Conservation (phyloP, 2,113 vertebrate species). For the Catharus bicknelli region DNA sequence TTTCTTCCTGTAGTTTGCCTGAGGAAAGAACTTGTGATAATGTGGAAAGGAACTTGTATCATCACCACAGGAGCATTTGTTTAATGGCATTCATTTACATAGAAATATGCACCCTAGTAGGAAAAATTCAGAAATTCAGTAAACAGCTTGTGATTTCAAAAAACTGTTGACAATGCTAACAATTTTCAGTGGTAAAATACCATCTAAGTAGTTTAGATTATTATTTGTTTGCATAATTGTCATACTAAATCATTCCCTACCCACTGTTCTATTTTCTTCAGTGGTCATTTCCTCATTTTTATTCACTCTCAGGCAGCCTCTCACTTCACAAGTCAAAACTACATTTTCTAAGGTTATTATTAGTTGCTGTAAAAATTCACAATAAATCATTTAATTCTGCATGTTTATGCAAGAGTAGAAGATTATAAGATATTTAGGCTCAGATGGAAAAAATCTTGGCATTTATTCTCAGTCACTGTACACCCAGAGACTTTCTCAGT, state of each 20-base stretch:
- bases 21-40: slow-evolving; percentile 44
- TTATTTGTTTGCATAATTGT: slow-evolving; percentile 32
- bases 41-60: slow-evolving; percentile 41
- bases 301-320: neutral
- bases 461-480: neutral
- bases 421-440: neutral
- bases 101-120: slow-evolving; percentile 48
- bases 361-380: neutral
- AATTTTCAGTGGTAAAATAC: slow-evolving; percentile 2
- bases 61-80: slow-evolving; percentile 34
- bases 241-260: neutral
- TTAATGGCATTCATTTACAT: slow-evolving; percentile 66
- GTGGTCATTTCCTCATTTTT: slow-evolving; percentile 31
- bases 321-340: neutral
- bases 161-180: slow-evolving; percentile 50
- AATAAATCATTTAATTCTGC: neutral
- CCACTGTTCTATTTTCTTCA: neutral
- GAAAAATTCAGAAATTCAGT: slow-evolving; percentile 44
- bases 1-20: slow-evolving; percentile 18
- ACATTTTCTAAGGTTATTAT: neutral
- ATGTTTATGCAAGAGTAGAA: neutral
- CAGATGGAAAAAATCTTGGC: neutral
- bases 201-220: slow-evolving; percentile 14
- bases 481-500: neutral
- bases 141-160: slow-evolving; percentile 58